Conservation (phyloP, 1,140 invertebrate species). For the Bombus polaris region DNA sequence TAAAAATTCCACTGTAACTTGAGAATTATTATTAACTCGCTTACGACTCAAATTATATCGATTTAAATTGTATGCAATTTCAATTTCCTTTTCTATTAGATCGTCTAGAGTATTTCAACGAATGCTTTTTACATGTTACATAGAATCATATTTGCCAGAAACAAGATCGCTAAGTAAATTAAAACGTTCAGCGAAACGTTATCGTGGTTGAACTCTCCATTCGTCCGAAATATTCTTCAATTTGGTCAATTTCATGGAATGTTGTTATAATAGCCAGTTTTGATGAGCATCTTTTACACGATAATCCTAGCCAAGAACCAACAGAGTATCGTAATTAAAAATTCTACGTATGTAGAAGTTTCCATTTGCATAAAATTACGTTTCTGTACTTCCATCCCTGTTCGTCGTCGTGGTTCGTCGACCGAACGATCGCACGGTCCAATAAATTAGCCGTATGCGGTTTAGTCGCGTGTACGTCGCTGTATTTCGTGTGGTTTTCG, state of each 20-base stretch:
- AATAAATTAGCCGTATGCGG: constrained; percentile 68
- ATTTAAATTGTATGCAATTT: neutral
- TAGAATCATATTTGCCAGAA: neutral
- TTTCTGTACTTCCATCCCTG: neutral
- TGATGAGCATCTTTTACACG: neutral
- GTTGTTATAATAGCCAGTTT: neutral
- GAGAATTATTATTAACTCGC: neutral
- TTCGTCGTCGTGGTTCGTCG: neutral
- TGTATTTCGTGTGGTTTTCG: constrained; percentile 51
- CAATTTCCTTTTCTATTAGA: too few relatives aligned
- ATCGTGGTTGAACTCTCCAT: neutral
- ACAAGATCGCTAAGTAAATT: neutral
- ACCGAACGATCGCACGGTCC: constrained; percentile 26
- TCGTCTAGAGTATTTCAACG: too few relatives aligned
- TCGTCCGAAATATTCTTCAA: neutral
- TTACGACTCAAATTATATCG: too few relatives aligned
- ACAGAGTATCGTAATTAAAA: neutral
- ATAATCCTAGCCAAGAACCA: neutral
- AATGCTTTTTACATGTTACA: too few relatives aligned
- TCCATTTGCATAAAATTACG: neutral
- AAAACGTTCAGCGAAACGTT: neutral
- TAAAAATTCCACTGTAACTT: neutral
- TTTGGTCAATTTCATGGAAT: neutral
- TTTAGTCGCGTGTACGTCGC: constrained; percentile 60
- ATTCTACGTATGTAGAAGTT: neutral